Base-by-base conservation (phyloP, 2,888 invertebrate species). In the Ischnus inquisitorius region DNA sequence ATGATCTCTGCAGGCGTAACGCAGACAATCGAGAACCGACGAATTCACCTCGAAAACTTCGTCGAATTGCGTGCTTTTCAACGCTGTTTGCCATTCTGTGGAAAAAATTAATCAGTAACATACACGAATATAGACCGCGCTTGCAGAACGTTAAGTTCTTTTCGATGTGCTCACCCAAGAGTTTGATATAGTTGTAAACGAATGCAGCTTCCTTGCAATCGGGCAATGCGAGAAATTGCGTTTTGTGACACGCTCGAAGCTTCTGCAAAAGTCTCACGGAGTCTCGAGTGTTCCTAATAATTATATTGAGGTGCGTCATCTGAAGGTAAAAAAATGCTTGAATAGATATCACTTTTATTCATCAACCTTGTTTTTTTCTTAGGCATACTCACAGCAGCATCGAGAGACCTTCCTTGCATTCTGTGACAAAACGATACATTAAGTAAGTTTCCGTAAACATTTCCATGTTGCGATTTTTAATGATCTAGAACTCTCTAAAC, bases 391-490 rank as follows among this genome's bases (percentile, higher is more conserved):
- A 96, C 96, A 0, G 96, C 95, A 28, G 96, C 96, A 84, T 96
- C 96, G 76, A 95, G 94, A 86, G 95, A 95, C 76, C 95, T 94
- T 0, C 96, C 96, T 51, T 96, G 94, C 95, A 96, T 95, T 88
- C 96, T 96, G 92, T 34, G 95, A 93, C 48, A 85, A 88, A 78
- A 79, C 67, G 8, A 79, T 68, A 78, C 75, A 39, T 54, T 34
- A 81, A 14, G 25, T 80, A 62, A 60, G 72, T 60, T 39, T 62
- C 16, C 3, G 46, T 71, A 51, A 46, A 64, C 19, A 46, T 76
- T 85, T 51, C 60, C 19, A 64, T 68, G 19, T 22, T 68, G 12
- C 28, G 34, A 79, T 22, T 28, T 51, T 43, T 46, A 46, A 46
- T 46, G 2, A 34, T 46, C 6, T 16, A 14, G 5, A 5, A 48